phyloP scores from a whole-genome alignment of 2,797 vertebrate species.

The Megaceryle alcyon region DNA sequence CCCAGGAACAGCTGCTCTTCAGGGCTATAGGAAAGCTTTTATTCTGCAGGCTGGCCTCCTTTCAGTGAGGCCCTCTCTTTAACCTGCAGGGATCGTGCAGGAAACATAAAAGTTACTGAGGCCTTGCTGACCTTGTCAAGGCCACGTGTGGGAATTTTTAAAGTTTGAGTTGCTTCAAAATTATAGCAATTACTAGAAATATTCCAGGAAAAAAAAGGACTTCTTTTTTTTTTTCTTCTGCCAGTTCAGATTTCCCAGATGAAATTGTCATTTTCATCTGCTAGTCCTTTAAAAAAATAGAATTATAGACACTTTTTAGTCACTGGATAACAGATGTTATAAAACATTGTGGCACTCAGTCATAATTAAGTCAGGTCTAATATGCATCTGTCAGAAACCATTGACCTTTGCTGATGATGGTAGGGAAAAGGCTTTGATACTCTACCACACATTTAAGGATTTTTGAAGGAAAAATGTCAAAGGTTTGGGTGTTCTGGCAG shows the following conservation, averaged over 20 bases:
- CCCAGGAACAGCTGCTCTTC: constrained; percentile 67
- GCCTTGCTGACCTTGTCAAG: constrained; percentile 83
- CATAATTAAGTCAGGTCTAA: constrained; percentile 78
- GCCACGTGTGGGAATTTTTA: constrained; percentile 90
- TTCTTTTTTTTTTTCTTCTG: constrained; percentile 77
- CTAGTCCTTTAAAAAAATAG: constrained; percentile 67
- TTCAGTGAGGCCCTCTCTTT: constrained; percentile 59
- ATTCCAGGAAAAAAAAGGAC: constrained; percentile 88
- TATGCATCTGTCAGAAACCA: constrained; percentile 82
- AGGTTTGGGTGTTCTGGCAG: constrained; percentile 81
- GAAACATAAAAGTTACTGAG: constrained; percentile 80
- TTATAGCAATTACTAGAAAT: constrained; percentile 92
- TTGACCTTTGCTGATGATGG: constrained; percentile 78
- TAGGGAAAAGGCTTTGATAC: constrained; percentile 81
- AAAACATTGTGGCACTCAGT: constrained; percentile 72
- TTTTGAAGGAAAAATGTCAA: constrained; percentile 86
- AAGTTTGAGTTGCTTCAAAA: constrained; percentile 90
- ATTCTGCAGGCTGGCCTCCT: constrained; percentile 72
- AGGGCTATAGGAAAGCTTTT: constrained; percentile 66
- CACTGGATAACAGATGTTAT: constrained; percentile 85
- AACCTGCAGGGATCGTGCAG: constrained; percentile 70
- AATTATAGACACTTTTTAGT: constrained; percentile 58
- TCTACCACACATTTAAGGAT: constrained; percentile 62
- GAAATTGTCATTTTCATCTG: constrained; percentile 77
- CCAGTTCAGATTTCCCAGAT: constrained; percentile 88